phyloP scores from a whole-genome alignment of 2,113 vertebrate species.

The Tiliqua scincoides region DNA sequence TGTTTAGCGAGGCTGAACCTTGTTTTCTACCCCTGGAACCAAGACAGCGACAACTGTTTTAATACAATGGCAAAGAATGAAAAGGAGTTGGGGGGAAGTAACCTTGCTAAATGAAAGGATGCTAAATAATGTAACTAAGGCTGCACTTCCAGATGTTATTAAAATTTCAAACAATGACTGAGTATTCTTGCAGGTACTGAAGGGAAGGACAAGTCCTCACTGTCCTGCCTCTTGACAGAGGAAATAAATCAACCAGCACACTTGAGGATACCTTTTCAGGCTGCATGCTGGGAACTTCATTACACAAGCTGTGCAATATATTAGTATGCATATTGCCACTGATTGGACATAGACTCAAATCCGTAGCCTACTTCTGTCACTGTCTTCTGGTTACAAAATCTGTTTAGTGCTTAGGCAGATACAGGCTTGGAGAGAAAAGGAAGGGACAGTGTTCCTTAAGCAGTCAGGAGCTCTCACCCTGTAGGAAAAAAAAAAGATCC shows the following conservation, averaged over 20 bases:
- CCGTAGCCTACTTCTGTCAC: conserved; percentile 94
- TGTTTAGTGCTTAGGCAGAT: conserved; percentile 84
- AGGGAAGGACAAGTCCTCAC: conserved; percentile 94
- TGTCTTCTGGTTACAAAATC: conserved; percentile 82
- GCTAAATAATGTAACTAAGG: conserved; percentile 57
- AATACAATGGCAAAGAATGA: conserved; percentile 40
- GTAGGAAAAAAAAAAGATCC: conserved; percentile 59
- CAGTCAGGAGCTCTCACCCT: conserved; percentile 64
- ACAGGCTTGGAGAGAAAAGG: conserved; percentile 70
- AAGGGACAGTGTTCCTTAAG: conserved; percentile 63
- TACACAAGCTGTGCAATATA: conserved; percentile 95
- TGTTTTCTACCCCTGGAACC: neutral
- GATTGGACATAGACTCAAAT: conserved; percentile 86
- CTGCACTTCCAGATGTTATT: conserved; percentile 61
- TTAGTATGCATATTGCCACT: conserved; percentile 96
- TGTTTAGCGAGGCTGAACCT: neutral
- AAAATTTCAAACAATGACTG: conserved; percentile 72
- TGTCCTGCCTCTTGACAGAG: conserved; percentile 98
- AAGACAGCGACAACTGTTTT: conserved; percentile 27
- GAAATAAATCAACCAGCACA: conserved; percentile 98
- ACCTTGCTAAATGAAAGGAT: conserved; percentile 59
- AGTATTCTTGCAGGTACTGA: conserved; percentile 84
- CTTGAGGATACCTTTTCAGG: conserved; percentile 97
- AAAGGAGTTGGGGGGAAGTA: conserved; percentile 49
- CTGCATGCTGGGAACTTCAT: conserved; percentile 99